Percentiles rank a stretch among this genome's conserved stretches.
These are phyloP conservation scores for Melanotaenia duboulayi DNA, from an alignment of 2,113 vertebrate species.

Conservation along the genomic window DNA sequence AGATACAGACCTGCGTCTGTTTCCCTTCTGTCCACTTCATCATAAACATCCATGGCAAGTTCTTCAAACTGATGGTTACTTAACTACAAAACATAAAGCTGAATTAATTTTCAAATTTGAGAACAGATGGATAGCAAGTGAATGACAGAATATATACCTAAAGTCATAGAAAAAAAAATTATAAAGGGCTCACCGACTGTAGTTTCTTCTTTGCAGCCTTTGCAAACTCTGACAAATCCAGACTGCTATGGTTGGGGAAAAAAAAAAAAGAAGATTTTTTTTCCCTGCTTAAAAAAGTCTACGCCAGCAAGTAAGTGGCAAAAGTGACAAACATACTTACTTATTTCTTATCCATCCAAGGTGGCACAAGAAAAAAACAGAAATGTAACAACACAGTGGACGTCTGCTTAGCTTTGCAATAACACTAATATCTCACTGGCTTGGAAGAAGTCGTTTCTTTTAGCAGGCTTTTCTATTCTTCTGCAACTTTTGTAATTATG, in stretches of 20 bases:
- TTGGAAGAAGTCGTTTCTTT: neutral
- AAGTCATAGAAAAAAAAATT: conserved; percentile 5
- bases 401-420: neutral
- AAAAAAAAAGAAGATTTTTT: conserved; percentile 35
- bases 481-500: conserved; percentile 1
- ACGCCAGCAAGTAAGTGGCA: neutral
- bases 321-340: conserved; percentile 71
- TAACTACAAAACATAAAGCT: conserved; percentile 80
- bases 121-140: neutral
- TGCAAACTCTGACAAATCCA: conserved; percentile 96
- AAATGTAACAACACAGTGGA: conserved; percentile 17
- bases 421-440: neutral
- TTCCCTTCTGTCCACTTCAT: conserved; percentile 98
- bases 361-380: conserved; percentile 60
- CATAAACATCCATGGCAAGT: conserved; percentile 98
- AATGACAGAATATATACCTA: neutral
- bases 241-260: conserved; percentile 84
- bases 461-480: neutral
- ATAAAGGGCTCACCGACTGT: conserved; percentile 89
- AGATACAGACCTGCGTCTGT: conserved; percentile 90
- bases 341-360: conserved; percentile 78
- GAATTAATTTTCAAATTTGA: neutral
- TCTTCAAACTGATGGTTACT: conserved; percentile 99
- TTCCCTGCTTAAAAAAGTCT: neutral
- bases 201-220: conserved; percentile 99